Base-by-base conservation (phyloP, 2,888 invertebrate species). In the Ariolimax columbianus region DNA sequence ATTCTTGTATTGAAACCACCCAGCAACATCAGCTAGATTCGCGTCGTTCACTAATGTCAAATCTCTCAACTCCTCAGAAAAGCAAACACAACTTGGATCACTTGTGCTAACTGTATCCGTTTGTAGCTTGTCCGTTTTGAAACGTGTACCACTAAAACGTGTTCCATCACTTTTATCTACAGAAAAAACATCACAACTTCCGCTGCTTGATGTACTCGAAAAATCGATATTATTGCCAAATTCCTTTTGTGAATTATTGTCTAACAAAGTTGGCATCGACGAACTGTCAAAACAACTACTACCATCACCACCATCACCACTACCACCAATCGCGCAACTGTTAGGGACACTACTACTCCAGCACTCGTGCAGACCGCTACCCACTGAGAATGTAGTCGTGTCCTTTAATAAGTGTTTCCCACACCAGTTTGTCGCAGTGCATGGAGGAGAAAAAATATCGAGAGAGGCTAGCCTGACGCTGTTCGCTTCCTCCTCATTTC, bases 371-470 rank as follows among this genome's bases (percentile, higher is more conserved):
- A 59, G 11, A 11, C 1, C 7, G 1, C 36, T 17, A 3, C 36
- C 36, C 9, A 3, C n/a, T n/a, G n/a, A n/a, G n/a, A n/a, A n/a
- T n/a, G n/a, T n/a, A n/a, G n/a, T 11, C n/a, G n/a, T 73, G 43
- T 47, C 43, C 47, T 73, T 6, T 4, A 70, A 4, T 36, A 70
- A 36, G n/a, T n/a, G 30, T 73, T 40, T 43, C 47, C 17, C 73
- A n/a, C 73, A 47, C 73, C n/a, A 3, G 30, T 73, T 11, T n/a
- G 38, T 38, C 26, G n/a, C 43, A 23, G 73, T 47, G 17, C 17
- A 47, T n/a, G n/a, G 73, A n/a, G 3, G 73, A n/a, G 43, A 47
- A 47, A 36, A 73, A 70, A 70, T 23, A 73, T 73, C 47, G 26
- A 47, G n/a, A 19, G 73, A n/a, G 47, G 36, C 73, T 11, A 14